Evolutionary conservation across 2,113 vertebrate genomes (phyloP), one percentile per base, ranked within the genome.

Genomic region (Myotis lucifugus): DNA sequence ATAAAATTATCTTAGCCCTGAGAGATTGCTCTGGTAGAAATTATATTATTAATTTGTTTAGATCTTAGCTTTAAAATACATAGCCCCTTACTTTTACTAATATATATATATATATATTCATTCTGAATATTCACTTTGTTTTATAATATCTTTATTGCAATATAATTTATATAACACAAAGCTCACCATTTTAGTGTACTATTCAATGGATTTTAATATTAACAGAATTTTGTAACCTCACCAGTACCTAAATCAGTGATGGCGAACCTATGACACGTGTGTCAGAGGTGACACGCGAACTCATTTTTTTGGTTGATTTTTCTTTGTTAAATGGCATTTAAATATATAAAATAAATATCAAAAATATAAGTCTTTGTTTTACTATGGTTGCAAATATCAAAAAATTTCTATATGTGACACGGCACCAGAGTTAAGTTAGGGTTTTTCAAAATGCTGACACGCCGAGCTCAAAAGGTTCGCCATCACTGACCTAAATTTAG

Each of bases 61-160:
- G 29, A 77, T 56, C 72, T 89, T 93, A 92, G 67, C 64, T 29
- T 85, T 86, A 84, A 67, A 86, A 32, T 74, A 27, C 21, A 56
- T 69, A 73, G 2, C 1, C 10, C 1, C 32, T 88, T 93, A 79
- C 54, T 87, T 74, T 89, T 74, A 82, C 64, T 73, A 83, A 42
- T 61, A 15, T 21, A 50, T 87, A 15, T 4, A 79, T 88, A 74
- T 19, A 89, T 54, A 84, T 5, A n/a, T n/a, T n/a, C n/a, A 40
- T 2, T 27, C 19, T 91, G 59, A 78, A 66, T 69, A 78, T 59
- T 83, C n/a, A 73, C 29, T 81, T 88, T 88, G 46, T 92, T 77
- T 88, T 93, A 50, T 56, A 81, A 40, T 3, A 50, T 1, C 6
- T 69, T 66, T 52, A 67, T 27, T 85, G 27, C 70, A 54, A 89